phyloP scores from a whole-genome alignment of 2,797 vertebrate species.

The Hypotaenidia okinawae region DNA sequence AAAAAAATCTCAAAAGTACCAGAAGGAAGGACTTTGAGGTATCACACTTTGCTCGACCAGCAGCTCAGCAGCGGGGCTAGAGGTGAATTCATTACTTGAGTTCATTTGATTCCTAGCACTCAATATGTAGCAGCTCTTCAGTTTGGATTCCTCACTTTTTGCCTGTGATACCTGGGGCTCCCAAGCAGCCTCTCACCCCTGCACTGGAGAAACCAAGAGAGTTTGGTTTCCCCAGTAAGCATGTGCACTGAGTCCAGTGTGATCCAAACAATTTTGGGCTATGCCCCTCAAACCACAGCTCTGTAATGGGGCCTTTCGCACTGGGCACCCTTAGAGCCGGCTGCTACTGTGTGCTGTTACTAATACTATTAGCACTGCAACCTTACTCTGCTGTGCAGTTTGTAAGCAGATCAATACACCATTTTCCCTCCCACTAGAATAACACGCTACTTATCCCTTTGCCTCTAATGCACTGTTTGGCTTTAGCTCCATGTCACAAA shows the following conservation, averaged over 20 bases:
- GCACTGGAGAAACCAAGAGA: not conserved
- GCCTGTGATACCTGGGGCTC: not conserved
- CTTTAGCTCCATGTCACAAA: not conserved
- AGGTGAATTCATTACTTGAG: not conserved
- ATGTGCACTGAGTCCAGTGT: not conserved
- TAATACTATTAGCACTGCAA: not conserved
- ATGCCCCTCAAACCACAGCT: rapidly evolving
- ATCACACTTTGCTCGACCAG: not conserved
- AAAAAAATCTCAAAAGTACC: not conserved
- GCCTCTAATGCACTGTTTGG: not conserved
- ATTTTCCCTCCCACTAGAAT: not conserved
- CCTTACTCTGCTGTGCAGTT: not conserved
- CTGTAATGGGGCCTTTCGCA: not conserved
- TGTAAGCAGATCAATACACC: not conserved
- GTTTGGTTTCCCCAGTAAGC: not conserved
- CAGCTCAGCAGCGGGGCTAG: not conserved
- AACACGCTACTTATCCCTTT: not conserved
- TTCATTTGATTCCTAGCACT: not conserved
- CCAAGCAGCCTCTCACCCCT: not conserved
- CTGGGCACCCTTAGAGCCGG: not conserved
- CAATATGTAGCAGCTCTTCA: not conserved
- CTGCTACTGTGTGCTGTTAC: not conserved
- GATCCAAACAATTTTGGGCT: not conserved
- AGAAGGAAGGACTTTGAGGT: not conserved
- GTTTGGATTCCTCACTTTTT: not conserved